A percentile compares a stretch with the other conserved stretches of the same genome.
These are phyloP conservation scores for Sarcophaga variegata DNA, from an alignment of 2,888 invertebrate species.

Conservation along the genomic window DNA sequence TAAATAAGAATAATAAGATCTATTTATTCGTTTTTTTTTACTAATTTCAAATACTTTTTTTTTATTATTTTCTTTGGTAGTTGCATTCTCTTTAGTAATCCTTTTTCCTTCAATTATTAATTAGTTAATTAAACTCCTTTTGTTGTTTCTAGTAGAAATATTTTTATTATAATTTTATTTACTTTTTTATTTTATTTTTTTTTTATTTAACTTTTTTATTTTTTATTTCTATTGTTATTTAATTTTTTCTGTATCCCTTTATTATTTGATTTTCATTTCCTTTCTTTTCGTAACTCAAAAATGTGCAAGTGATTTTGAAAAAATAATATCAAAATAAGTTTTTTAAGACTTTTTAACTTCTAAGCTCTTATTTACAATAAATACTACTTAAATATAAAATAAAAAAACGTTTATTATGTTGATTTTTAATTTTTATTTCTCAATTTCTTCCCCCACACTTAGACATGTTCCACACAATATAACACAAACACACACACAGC, in stretches of 20 bases:
- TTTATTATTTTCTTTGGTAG: too few species aligned
- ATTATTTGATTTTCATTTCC: neutral
- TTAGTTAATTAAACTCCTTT: too few species aligned
- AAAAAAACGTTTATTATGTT: conserved; percentile 29
- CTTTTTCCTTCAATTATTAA: too few species aligned
- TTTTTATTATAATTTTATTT: conserved; percentile 27
- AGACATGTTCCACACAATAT: neutral
- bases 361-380: conserved; percentile 66
- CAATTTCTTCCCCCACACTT: neutral
- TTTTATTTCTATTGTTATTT: neutral
- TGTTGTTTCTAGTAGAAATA: neutral
- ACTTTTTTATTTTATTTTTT: too few species aligned
- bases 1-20: too few species aligned
- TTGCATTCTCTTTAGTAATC: too few species aligned
- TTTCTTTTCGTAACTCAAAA: conserved; percentile 7
- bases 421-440: conserved; percentile 12
- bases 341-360: conserved; percentile 52
- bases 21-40: too few species aligned
- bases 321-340: conserved; percentile 19
- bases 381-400: conserved; percentile 29
- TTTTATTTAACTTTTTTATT: too few species aligned
- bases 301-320: conserved; percentile 37
- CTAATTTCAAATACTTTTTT: too few species aligned
- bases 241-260: neutral
- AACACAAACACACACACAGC: conserved; percentile 7